Evolutionary conservation across 2,888 invertebrate species (phyloP).

Genomic region (Tetragnatha montana): DNA sequence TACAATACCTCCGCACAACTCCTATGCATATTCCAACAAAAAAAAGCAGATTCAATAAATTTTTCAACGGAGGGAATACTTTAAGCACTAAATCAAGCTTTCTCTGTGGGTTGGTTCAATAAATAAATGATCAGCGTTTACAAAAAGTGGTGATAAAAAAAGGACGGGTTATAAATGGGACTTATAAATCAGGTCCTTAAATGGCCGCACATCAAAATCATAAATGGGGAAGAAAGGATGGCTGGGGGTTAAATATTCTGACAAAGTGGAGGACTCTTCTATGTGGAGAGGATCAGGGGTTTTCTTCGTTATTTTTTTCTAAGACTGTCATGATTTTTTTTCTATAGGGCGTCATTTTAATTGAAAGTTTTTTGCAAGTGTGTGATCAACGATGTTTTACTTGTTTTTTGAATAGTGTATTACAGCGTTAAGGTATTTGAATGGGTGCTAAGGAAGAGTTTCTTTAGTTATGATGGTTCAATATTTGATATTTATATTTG

Average conservation of each 20-base stretch:
- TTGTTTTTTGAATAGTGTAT: too few relatives aligned
- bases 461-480: too few relatives aligned
- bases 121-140: constrained; percentile 22
- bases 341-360: not conserved
- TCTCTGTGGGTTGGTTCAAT: not conserved
- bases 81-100: constrained; percentile 3
- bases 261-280: not conserved
- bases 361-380: too few relatives aligned
- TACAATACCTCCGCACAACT: too few relatives aligned
- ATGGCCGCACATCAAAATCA: not conserved
- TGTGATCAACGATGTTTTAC: too few relatives aligned
- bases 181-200: not conserved
- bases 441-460: too few relatives aligned
- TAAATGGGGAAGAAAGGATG: not conserved
- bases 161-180: not conserved
- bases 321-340: not conserved
- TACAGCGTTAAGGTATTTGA: too few relatives aligned
- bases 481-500: too few relatives aligned
- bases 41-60: not conserved
- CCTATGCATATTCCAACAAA: not conserved
- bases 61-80: constrained; percentile 6
- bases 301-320: not conserved
- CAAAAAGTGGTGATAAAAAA: constrained; percentile 10
- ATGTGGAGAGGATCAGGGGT: not conserved
- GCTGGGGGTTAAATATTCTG: not conserved